These are phyloP conservation scores for Psilanteris sp. DNA, from an alignment of 1,140 invertebrate genomes.

Conservation along the genomic window DNA sequence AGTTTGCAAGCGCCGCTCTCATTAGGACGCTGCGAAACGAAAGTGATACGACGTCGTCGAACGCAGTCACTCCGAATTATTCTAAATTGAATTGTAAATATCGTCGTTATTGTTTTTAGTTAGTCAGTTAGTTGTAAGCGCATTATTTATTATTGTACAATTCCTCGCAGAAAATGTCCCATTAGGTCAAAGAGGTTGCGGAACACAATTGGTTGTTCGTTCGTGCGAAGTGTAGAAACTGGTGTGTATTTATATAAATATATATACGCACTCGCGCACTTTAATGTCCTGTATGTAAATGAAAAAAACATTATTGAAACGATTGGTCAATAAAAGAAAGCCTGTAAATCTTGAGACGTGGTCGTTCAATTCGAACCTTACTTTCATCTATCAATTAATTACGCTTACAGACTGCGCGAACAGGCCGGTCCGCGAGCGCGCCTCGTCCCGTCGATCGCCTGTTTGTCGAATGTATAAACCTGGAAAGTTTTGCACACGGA, in stretches of 20 bases:
- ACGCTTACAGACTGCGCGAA: too few relatives aligned
- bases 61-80: constrained; percentile 17
- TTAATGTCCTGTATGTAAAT: too few relatives aligned
- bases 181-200: background rate
- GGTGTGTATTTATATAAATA: constrained; percentile 18
- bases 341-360: too few relatives aligned
- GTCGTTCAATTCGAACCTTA: too few relatives aligned
- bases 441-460: too few relatives aligned
- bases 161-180: constrained; percentile 65
- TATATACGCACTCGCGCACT: too few relatives aligned
- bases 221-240: constrained; percentile 43
- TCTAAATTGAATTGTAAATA: constrained; percentile 50
- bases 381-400: too few relatives aligned
- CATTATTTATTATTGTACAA: constrained; percentile 70
- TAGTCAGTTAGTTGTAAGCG: constrained; percentile 48
- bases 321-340: too few relatives aligned
- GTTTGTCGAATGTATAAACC: too few relatives aligned
- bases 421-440: too few relatives aligned
- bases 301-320: too few relatives aligned
- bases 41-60: constrained; percentile 30
- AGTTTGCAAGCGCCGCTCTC: constrained; percentile 41
- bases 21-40: constrained; percentile 18
- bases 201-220: constrained; percentile 19
- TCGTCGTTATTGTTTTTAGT: constrained; percentile 30
- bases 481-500: too few relatives aligned